These are phyloP conservation scores for Poeciliopsis occidentalis DNA, from an alignment of 2,113 vertebrate genomes.

Conservation along the genomic window DNA sequence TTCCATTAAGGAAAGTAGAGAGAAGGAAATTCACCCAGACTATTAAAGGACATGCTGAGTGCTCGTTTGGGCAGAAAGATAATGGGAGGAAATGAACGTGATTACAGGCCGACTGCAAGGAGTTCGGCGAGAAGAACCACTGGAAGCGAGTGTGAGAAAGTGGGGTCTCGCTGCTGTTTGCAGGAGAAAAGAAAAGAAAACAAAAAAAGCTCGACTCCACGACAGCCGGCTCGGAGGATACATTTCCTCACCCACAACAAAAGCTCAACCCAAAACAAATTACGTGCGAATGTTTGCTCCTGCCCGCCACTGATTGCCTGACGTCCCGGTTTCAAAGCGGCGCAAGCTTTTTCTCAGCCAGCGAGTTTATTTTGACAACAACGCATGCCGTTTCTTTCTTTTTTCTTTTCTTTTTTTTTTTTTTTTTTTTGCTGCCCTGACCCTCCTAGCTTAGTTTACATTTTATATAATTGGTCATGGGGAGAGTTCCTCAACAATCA, in stretches of 20 bases:
- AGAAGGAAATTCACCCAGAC: slow-evolving; percentile 48
- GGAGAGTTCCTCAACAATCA: slow-evolving; percentile 56
- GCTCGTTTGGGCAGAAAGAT: slow-evolving; percentile 66
- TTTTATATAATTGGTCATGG: slow-evolving; percentile 55
- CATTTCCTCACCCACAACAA: slow-evolving; percentile 45
- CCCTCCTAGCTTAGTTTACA: slow-evolving; percentile 47
- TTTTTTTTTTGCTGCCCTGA: slow-evolving; percentile 16
- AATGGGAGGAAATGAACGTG: slow-evolving; percentile 68
- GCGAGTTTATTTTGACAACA: slow-evolving; percentile 62
- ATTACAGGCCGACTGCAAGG: slow-evolving; percentile 57
- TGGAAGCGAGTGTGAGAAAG: slow-evolving; percentile 49
- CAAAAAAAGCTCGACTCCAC: slow-evolving; percentile 29
- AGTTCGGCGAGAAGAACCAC: slow-evolving; percentile 27
- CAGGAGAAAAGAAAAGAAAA: too few species aligned
- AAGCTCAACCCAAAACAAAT: slow-evolving; percentile 41
- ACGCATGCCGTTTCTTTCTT: slow-evolving; percentile 5
- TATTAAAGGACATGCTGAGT: slow-evolving; percentile 48
- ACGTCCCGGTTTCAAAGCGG: slow-evolving; percentile 59
- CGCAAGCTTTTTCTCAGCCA: slow-evolving; percentile 34
- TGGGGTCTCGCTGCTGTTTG: slow-evolving; percentile 14
- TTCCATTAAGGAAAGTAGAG: slow-evolving; percentile 53
- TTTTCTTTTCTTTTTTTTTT: too few species aligned
- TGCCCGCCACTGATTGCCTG: slow-evolving; percentile 44
- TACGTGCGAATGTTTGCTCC: slow-evolving; percentile 33
- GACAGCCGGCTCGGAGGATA: slow-evolving; percentile 23